Evolutionary conservation across 2,888 invertebrate genomes (phyloP).

Genomic region (Dasysyrphus tricinctus): DNA sequence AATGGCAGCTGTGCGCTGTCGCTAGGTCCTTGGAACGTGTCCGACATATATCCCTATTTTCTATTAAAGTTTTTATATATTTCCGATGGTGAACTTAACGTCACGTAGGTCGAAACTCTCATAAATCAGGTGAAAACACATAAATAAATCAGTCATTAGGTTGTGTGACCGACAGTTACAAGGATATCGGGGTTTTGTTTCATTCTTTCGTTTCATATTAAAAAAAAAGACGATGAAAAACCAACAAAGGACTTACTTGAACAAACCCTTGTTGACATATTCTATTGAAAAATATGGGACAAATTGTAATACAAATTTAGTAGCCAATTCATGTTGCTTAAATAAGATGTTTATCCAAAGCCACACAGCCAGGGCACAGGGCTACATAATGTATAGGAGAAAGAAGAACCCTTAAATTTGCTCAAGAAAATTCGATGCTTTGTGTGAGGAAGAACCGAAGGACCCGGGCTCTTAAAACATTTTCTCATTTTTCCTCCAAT

Average conservation of each 20-base stretch:
- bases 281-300: constrained; percentile 49
- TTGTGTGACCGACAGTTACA: constrained; percentile 70
- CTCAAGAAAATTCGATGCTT: constrained; percentile 19
- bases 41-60: constrained; percentile 57
- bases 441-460: constrained; percentile 14
- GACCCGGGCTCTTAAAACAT: constrained; percentile 35
- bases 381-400: background rate
- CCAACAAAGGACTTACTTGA: constrained; percentile 30
- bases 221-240: background rate
- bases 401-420: constrained; percentile 42
- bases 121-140: constrained; percentile 72
- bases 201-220: constrained; percentile 18
- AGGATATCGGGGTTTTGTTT: constrained; percentile 54
- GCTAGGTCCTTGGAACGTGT: constrained; percentile 58
- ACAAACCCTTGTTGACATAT: constrained; percentile 54
- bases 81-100: constrained; percentile 52
- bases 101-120: constrained; percentile 60
- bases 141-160: constrained; percentile 74
- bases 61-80: constrained; percentile 67
- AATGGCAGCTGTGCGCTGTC: constrained; percentile 63
- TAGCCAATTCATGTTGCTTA: constrained; percentile 38
- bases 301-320: constrained; percentile 43
- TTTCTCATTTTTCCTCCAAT: constrained; percentile 50
- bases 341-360: constrained; percentile 34
- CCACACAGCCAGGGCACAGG: background rate